These are phyloP conservation scores for Brachyistius frenatus DNA, from an alignment of 2,113 vertebrate genomes.

Conservation along the genomic window DNA sequence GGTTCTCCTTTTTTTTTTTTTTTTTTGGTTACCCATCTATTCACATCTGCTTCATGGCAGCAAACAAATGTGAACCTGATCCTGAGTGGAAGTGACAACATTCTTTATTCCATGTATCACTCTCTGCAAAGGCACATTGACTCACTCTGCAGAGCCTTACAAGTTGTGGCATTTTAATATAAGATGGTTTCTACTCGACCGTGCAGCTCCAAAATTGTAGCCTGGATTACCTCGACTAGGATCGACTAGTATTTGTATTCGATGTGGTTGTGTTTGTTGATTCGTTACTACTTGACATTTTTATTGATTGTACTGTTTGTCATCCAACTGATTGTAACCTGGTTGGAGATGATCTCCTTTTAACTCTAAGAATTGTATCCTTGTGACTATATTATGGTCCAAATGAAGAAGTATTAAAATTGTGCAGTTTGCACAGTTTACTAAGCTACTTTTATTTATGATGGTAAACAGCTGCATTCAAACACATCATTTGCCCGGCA, in stretches of 20 bases:
- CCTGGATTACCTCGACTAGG: constrained; percentile 25
- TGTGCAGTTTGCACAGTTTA: background rate
- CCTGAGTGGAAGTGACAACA: constrained; percentile 71
- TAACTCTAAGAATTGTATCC: background rate
- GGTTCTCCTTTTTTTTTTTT: background rate
- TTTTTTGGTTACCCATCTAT: constrained; percentile 22
- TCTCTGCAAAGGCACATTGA: constrained; percentile 77
- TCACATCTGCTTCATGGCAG: constrained; percentile 36
- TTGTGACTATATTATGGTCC: background rate
- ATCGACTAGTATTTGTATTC: constrained; percentile 36
- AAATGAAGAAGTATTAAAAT: background rate
- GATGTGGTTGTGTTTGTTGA: constrained; percentile 46
- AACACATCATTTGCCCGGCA: background rate
- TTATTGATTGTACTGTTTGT: constrained; percentile 55
- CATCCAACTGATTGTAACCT: constrained; percentile 34
- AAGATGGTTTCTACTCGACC: constrained; percentile 34
- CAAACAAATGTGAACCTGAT: constrained; percentile 58
- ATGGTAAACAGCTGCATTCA: constrained; percentile 17
- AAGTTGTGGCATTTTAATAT: constrained; percentile 74
- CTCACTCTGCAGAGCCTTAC: constrained; percentile 71
- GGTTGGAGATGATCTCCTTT: constrained; percentile 10
- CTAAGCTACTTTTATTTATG: constrained; percentile 5
- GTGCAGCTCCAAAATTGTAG: constrained; percentile 42
- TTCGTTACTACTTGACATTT: constrained; percentile 24
- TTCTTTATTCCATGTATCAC: constrained; percentile 72